Evolutionary conservation across 2,888 invertebrate genomes (phyloP).

Genomic region (Spisula solida): DNA sequence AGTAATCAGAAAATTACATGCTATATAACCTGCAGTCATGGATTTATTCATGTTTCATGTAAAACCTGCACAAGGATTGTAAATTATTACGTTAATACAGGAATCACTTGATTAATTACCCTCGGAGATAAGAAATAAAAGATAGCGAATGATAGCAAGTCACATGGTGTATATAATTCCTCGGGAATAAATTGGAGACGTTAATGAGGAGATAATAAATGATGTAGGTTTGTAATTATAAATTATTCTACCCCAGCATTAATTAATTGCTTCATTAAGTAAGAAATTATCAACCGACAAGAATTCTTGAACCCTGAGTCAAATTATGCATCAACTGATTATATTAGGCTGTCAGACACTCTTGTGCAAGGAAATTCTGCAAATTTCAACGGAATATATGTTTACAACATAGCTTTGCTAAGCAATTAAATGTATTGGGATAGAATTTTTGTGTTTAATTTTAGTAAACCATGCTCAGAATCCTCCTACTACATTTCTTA

Average conservation of each 20-base stretch:
- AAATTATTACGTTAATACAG: slow-evolving; percentile 7
- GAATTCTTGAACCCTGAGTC: slow-evolving; percentile 1
- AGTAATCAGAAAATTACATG: background rate
- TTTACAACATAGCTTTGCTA: too few species aligned
- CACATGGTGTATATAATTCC: background rate
- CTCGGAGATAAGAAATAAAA: background rate
- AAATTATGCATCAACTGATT: background rate
- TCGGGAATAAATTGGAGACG: background rate
- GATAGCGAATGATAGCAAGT: slow-evolving; percentile 10
- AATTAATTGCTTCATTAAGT: slow-evolving; percentile 18
- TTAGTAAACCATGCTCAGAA: too few species aligned
- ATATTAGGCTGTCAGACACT: background rate
- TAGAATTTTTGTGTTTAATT: too few species aligned
- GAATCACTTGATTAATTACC: slow-evolving; percentile 2
- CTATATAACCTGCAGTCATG: background rate
- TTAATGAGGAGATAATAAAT: background rate
- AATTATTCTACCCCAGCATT: slow-evolving; percentile 4
- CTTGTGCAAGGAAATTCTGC: background rate
- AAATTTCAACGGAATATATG: background rate
- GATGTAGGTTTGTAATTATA: slow-evolving; percentile 20
- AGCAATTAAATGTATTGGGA: too few species aligned
- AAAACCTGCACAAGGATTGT: background rate
- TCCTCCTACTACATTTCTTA: too few species aligned
- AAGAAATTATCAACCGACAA: slow-evolving; percentile 10
- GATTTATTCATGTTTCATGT: background rate